Conservation (phyloP, 2,113 vertebrate genomes). For the Antigone vipio region DNA sequence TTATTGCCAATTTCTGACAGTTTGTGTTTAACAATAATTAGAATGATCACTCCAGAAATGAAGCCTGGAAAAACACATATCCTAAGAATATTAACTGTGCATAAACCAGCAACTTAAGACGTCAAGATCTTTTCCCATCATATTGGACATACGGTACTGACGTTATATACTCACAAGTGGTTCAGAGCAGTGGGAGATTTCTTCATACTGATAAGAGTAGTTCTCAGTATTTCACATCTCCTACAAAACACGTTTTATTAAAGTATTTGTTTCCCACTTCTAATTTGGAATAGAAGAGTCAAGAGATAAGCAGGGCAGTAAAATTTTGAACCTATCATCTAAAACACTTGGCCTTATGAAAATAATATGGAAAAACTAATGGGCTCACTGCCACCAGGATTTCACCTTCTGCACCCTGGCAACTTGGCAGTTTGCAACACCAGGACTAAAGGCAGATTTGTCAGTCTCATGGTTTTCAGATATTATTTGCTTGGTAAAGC, state of each 20-base stretch:
- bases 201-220: background rate
- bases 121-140: background rate
- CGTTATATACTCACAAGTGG: background rate
- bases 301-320: background rate
- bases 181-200: background rate
- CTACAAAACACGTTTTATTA: background rate
- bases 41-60: background rate
- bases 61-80: background rate
- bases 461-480: background rate
- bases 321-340: background rate
- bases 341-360: background rate
- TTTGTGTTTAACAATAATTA: background rate
- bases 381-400: background rate
- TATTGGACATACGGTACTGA: background rate
- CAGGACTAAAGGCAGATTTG: background rate
- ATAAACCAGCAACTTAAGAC: background rate
- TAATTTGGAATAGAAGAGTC: conserved; percentile 2
- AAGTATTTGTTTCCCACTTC: background rate
- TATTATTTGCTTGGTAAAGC: background rate
- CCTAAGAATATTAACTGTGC: background rate
- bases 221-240: background rate
- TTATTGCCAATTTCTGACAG: background rate
- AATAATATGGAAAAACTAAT: conserved; percentile 30
- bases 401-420: background rate
- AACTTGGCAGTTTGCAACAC: background rate